Evolutionary conservation across 1,140 invertebrate genomes (phyloP), one percentile per base, ranked within the genome.

Genomic region (Drosophila triauraria): DNA sequence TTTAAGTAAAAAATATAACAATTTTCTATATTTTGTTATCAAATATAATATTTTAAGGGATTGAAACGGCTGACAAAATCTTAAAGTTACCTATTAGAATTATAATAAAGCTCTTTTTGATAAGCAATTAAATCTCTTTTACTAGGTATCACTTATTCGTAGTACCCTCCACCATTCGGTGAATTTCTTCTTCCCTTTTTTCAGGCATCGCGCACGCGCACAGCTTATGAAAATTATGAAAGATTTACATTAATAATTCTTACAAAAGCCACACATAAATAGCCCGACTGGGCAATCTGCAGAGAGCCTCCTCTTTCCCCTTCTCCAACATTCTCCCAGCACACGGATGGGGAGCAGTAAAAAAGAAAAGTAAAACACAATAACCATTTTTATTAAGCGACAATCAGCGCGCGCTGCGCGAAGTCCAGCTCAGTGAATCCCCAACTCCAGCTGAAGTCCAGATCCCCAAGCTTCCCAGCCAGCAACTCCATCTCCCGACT

Each of bases 371-470:
- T 43, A 57, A 86, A 91, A 86, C 78, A 91, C 85, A 91, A 91
- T 90, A 91, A 90, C 79, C 86, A 90, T 87, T 90, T 90, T 90
- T 91, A 91, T 88, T 88, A 88, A 88, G 85, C 85, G 85, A 88
- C 85, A 88, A 90, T 88, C 85, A 85, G 85, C 81, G 85, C 85
- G 82, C 82, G 82, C 78, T 83, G 78, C 82, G 82, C 77, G 72
- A 77, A 65, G 67, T 72, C 69, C 69, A 59, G 69, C 69, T 72
- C 69, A 72, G 69, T 50, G 69, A 50, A 58, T 50, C 69, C 68
- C 65, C 65, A 50, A 38, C 63, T 71, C 68, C 50, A 35, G 35
- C 27, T 42, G 8, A 10, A 48, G 64, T 70, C 65, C 69, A 57
- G 62, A 35, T 57, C 64, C 50, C 62, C 67, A 44, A 44, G 42